phyloP scores from a whole-genome alignment of 2,113 vertebrate species.

The Alethe castanea region DNA sequence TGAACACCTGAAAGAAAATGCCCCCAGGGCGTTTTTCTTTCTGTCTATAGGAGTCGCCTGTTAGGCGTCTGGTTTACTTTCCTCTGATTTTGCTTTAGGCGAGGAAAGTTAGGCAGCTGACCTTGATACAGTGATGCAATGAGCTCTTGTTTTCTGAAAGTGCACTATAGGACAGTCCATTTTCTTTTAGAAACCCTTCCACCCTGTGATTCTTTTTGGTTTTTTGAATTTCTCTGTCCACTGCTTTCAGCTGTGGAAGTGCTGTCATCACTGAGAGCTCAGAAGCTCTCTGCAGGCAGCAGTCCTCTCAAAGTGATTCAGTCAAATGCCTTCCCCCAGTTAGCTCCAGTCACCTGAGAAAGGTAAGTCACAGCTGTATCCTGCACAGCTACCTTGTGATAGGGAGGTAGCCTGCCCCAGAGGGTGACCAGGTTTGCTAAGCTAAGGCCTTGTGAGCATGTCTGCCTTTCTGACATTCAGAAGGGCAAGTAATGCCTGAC shows the following conservation, averaged over 20 bases:
- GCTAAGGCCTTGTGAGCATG: background rate
- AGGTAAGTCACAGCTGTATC: background rate
- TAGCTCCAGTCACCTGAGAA: background rate
- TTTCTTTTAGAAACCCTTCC: background rate
- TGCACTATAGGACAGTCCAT: background rate
- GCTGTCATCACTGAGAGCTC: background rate
- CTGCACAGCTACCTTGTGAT: background rate
- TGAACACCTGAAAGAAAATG: background rate
- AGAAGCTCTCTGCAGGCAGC: background rate
- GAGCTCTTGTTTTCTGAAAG: background rate
- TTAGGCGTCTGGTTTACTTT: background rate
- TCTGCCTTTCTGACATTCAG: background rate
- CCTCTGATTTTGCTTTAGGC: background rate
- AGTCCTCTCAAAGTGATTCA: background rate
- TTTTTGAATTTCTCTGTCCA: background rate
- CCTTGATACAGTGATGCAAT: background rate
- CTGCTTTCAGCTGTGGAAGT: background rate
- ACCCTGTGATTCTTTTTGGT: background rate
- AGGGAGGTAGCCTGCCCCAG: background rate
- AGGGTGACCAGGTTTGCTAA: background rate
- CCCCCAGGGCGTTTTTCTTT: background rate
- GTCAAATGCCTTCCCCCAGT: background rate
- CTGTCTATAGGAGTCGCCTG: background rate
- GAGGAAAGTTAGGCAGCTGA: background rate
- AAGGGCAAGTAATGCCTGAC: background rate